Base-by-base conservation (phyloP, 2,113 vertebrate species). In the Caranx ignobilis region DNA sequence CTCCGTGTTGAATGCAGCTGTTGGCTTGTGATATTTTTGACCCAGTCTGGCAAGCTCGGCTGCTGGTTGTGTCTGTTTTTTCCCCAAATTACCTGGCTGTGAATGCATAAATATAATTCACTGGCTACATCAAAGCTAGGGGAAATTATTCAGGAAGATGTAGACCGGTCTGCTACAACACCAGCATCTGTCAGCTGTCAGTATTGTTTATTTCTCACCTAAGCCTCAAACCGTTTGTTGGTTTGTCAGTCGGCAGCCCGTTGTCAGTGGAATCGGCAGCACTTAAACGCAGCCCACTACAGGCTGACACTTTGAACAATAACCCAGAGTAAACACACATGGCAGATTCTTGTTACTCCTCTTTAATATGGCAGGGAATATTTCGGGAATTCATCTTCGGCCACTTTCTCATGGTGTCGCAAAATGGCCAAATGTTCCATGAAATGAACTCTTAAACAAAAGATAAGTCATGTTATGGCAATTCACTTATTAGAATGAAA, bases 121-220 rank as follows among this genome's bases (percentile, higher is more conserved):
- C 15, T 67, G 70, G 86, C 78, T 79, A 69, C 82, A 79, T 89
- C 69, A 92, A 87, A 92, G 73, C 77, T 62, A 73, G 67, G 31
- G 31, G 55, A 82, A 90, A 85, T 89, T 82, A 88, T 82, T 91
- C 82, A 91, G 78, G 77, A 91, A 77, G 81, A 76, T 83, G 81
- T 89, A 76, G 72, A 71, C 67, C 39, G 10, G 62, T 63, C 77
- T 82, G 72, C 50, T 69, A 70, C 87, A 82, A 79, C 75, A 67
- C 79, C 63, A 61, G 71, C 91, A 92, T 89, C 92, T 92, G 92
- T 93, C 91, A 90, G 79, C 84, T 91, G 92, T 90, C 91, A 89
- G 68, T 82, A 79, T 84, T 89, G 88, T 92, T 92, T 89, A 90
- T 93, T 86, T 77, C 84, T 87, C 90, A 89, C 84, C 81, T 90